A percentile compares a stretch with the other conserved stretches of the same genome.
phyloP scores from a whole-genome alignment of 1,140 invertebrate species.

The Drosophila orena region DNA sequence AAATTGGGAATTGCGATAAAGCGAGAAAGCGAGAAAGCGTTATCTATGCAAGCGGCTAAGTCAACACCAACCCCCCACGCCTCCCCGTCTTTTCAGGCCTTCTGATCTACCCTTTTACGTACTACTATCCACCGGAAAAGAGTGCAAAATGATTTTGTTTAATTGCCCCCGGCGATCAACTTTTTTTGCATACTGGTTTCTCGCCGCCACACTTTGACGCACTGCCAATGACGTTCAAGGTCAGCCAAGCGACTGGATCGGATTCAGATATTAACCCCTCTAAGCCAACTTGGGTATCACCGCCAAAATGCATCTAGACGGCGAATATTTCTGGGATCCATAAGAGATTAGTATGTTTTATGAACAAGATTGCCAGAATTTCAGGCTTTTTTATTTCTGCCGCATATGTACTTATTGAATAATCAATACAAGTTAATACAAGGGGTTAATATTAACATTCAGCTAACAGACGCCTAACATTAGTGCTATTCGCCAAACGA shows the following conservation, averaged over 20 bases:
- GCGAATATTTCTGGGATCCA: no score
- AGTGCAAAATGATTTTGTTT: constrained; percentile 36
- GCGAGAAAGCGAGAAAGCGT: constrained; percentile 5
- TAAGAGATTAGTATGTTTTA: no score
- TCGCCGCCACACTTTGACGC: constrained; percentile 25
- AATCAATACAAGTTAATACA: no score
- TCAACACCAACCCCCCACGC: no score
- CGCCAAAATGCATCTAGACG: background rate
- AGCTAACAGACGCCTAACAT: constrained; percentile 48
- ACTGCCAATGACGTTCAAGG: constrained; percentile 73
- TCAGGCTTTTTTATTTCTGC: no score
- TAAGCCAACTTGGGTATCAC: background rate
- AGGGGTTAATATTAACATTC: constrained; percentile 38
- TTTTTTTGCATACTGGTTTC: constrained; percentile 58
- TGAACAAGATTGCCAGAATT: background rate
- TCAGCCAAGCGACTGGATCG: constrained; percentile 23
- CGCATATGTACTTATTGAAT: no score
- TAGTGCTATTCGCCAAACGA: constrained; percentile 15
- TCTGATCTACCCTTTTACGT: background rate
- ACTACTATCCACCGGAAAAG: constrained; percentile 18
- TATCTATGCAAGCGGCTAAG: background rate
- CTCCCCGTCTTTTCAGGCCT: constrained; percentile 12
- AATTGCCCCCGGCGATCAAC: constrained; percentile 23
- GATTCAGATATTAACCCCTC: constrained; percentile 29
- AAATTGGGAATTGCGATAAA: background rate